Percentiles rank a stretch among this genome's conserved stretches.
Evolutionary conservation across 2,888 invertebrate genomes (phyloP).

Genomic region (Geotrupes spiniger): DNA sequence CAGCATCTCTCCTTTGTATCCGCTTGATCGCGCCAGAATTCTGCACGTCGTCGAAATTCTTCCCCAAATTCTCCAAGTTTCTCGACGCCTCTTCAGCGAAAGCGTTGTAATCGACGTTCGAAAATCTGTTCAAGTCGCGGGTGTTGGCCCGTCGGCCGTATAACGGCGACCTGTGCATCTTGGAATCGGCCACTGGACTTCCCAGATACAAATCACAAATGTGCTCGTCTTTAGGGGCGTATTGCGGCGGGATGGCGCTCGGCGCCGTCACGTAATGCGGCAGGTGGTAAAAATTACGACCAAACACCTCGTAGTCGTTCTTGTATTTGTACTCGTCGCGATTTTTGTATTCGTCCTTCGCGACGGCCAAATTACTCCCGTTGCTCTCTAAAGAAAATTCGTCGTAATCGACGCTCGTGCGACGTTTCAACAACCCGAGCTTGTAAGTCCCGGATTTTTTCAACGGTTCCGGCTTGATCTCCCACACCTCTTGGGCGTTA

Average conservation of each 20-base stretch:
- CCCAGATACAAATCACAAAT: constrained; percentile 41
- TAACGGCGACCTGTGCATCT: constrained; percentile 36
- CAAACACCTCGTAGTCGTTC: constrained; percentile 37
- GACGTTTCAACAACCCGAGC: constrained; percentile 40
- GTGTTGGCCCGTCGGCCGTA: constrained; percentile 33
- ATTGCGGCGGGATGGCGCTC: constrained; percentile 40
- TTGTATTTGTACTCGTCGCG: constrained; percentile 20
- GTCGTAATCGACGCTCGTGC: constrained; percentile 35
- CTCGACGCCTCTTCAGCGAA: constrained; percentile 20
- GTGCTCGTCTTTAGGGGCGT: constrained; percentile 38
- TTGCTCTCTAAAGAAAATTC: constrained; percentile 22
- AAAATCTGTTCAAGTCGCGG: constrained; percentile 17
- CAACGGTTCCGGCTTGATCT: constrained; percentile 38
- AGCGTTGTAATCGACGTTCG: constrained; percentile 20
- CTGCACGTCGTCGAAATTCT: constrained; percentile 15
- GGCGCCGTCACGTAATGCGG: constrained; percentile 39
- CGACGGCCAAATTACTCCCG: constrained; percentile 4
- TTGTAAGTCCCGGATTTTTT: constrained; percentile 41
- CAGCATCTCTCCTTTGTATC: not conserved
- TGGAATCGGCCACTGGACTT: constrained; percentile 30
- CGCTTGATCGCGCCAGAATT: constrained; percentile 8
- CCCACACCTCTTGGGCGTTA: constrained; percentile 43
- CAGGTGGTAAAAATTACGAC: constrained; percentile 37
- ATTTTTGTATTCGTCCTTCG: constrained; percentile 21
- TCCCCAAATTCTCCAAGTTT: constrained; percentile 15